Evolutionary conservation across 2,888 invertebrate species (phyloP), one percentile per base, ranked within the genome.

Genomic region (Galerucella nymphaeae): DNA sequence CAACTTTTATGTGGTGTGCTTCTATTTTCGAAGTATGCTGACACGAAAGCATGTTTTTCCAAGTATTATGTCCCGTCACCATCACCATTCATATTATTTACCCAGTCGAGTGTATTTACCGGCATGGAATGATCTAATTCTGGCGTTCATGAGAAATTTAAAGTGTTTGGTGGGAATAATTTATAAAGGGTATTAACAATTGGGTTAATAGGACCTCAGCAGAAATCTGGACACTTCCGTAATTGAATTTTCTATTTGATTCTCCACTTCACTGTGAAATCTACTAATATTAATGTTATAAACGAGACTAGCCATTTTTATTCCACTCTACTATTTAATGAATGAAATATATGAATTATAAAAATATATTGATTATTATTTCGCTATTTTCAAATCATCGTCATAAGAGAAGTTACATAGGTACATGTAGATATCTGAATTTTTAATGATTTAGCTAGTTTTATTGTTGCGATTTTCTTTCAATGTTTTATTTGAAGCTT

Each of bases 51-150:
- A 9, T 3, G 16, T 53, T 20, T 58, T 23, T 58, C 58, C 58
- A 58, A 1, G n/a, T 58, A 58, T 23, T 58, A 38, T 38, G 30
- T 58, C 58, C 6, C 23, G 58, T 58, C 30, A 58, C 23, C 30
- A 30, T 58, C 30, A 58, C 23, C 30, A 30, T 58, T 58, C 53
- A 53, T 53, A 16, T 53, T 16, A 53, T 53, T 53, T 18, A 53
- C 53, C 53, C 2, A 53, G 53, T 53, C 53, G 16, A 53, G 53
- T 8, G 11, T 53, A 53, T 18, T 18, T 53, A 18, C 53, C 53
- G 53, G 53, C 18, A 18, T 18, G 53, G 53, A 18, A 18, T 18
- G 53, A 53, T 16, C 16, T 16, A 53, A 53, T 53, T 53, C 18
- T 53, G 53, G 16, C 53, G 18, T 16, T 53, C 53, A n/a, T 53